phyloP scores from a whole-genome alignment of 2,888 invertebrate species.

The Apamea sordens region DNA sequence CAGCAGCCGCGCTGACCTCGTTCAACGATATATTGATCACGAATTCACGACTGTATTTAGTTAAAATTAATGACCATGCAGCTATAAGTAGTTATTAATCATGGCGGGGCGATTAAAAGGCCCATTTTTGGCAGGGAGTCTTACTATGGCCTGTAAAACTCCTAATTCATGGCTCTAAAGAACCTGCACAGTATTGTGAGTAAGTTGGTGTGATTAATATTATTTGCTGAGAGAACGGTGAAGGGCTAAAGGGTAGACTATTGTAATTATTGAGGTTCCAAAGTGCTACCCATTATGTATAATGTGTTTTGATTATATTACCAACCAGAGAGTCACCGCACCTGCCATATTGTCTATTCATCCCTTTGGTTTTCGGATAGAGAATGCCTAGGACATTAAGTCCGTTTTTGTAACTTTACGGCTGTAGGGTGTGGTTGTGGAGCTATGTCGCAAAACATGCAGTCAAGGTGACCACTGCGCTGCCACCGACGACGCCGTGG shows the following conservation, averaged over 20 bases:
- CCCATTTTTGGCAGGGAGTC: background rate
- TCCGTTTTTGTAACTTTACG: background rate
- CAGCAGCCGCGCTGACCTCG: slow-evolving; percentile 38
- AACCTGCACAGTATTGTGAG: background rate
- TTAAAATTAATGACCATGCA: slow-evolving; percentile 43
- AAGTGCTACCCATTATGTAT: background rate
- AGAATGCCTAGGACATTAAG: background rate
- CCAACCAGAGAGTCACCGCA: background rate
- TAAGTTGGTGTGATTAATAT: too few relatives aligned
- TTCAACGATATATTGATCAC: slow-evolving; percentile 42
- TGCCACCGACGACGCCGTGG: too few relatives aligned
- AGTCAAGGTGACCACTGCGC: too few relatives aligned
- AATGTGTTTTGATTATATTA: background rate
- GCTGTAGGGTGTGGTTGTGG: too few relatives aligned
- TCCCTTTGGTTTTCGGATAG: background rate
- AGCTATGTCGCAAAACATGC: too few relatives aligned
- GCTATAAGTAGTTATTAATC: slow-evolving; percentile 11
- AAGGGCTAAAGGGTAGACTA: background rate
- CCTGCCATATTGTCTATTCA: too few relatives aligned
- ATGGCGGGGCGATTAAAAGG: background rate
- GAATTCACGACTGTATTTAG: slow-evolving; percentile 34
- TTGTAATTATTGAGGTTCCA: background rate
- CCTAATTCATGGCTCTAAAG: background rate
- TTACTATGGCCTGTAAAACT: background rate
- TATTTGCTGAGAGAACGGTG: background rate